These are phyloP conservation scores for Caenorhabditis zanzibari DNA, from an alignment of 2,888 invertebrate species.

Conservation along the genomic window DNA sequence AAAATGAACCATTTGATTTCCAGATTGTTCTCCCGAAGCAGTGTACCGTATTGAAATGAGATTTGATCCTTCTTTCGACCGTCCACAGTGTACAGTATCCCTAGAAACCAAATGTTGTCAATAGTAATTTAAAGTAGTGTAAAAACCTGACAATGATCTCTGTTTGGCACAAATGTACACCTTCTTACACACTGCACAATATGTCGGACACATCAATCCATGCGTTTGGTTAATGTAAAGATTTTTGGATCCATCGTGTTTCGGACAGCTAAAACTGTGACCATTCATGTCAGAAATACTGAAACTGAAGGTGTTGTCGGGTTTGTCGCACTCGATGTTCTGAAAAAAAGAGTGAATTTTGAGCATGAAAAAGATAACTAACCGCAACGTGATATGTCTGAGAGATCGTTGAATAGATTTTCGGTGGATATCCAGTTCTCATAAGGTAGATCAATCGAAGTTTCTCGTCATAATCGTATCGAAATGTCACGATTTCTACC, in stretches of 20 bases:
- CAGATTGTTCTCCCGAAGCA: not conserved
- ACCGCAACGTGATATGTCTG: slow-evolving; percentile 5
- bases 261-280: slow-evolving; percentile 7
- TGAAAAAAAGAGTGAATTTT: not conserved
- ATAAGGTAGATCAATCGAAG: not conserved
- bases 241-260: not conserved
- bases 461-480: not conserved
- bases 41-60: slow-evolving; percentile 21
- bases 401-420: not conserved
- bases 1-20: slow-evolving; percentile 43
- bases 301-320: not conserved
- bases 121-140: not conserved
- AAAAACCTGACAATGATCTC: slow-evolving; percentile 23
- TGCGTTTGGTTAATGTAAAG: slow-evolving; percentile 6
- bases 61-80: slow-evolving; percentile 31
- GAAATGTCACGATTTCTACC: slow-evolving; percentile 1
- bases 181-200: slow-evolving; percentile 34
- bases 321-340: not conserved
- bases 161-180: not conserved
- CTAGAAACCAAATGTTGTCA: slow-evolving; percentile 6
- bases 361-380: not conserved
- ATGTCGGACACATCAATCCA: slow-evolving; percentile 26
- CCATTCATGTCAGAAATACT: not conserved
- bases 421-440: slow-evolving; percentile 24
- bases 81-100: slow-evolving; percentile 41